Conservation (phyloP, 2,888 invertebrate genomes). For the Copidosoma aretas region DNA sequence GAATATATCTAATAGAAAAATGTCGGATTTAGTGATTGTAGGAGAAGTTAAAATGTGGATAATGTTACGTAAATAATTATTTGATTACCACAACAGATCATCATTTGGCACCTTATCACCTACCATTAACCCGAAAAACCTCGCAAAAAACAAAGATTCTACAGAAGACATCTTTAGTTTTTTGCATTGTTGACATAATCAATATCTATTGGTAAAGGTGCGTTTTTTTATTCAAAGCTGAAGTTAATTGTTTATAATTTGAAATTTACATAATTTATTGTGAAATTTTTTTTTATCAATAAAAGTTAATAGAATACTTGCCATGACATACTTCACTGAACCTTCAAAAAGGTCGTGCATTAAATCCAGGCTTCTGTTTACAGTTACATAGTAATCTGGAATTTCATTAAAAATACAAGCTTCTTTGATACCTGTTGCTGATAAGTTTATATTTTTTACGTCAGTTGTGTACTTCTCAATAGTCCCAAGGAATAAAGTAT, state of each 20-base stretch:
- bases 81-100: constrained; percentile 17
- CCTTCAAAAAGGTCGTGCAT: constrained; percentile 36
- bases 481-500: constrained; percentile 13
- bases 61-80: constrained; percentile 18
- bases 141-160: constrained; percentile 11
- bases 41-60: constrained; percentile 30
- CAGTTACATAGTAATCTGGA: constrained; percentile 19
- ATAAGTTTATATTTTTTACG: constrained; percentile 7
- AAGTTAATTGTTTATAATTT: too few relatives aligned
- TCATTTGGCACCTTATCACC: constrained; percentile 20
- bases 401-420: constrained; percentile 25
- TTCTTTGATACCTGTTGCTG: constrained; percentile 23
- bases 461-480: constrained; percentile 12
- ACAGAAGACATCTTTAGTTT: background rate
- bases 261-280: constrained; percentile 23
- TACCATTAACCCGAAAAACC: constrained; percentile 26
- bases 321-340: constrained; percentile 24
- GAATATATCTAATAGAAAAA: constrained; percentile 10
- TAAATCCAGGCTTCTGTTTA: constrained; percentile 25
- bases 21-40: constrained; percentile 14
- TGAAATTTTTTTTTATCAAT: constrained; percentile 24
- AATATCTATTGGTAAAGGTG: too few relatives aligned
- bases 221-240: too few relatives aligned
- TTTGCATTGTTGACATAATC: too few relatives aligned
- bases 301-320: constrained; percentile 20